Evolutionary conservation across 2,888 invertebrate species (phyloP).

Genomic region (Cataglyphis albicans): DNA sequence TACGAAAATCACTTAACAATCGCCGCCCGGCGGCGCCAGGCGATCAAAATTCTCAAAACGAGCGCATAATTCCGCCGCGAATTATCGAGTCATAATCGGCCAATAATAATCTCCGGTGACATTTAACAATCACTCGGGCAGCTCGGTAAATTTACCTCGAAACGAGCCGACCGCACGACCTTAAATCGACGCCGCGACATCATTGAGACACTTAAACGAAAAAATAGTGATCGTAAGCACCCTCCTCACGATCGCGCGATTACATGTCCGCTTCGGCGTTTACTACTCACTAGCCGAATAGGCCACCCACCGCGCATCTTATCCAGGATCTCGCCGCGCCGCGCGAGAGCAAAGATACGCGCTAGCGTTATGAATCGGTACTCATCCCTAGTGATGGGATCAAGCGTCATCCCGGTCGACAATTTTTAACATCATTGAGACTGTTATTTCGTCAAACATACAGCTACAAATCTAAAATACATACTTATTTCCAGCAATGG

Average conservation of each 20-base stretch:
- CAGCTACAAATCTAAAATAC: background rate
- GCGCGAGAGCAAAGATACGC: constrained; percentile 67
- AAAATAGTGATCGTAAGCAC: constrained; percentile 70
- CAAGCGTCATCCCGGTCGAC: constrained; percentile 27
- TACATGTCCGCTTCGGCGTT: constrained; percentile 77
- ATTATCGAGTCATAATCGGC: constrained; percentile 45
- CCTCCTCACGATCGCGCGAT: constrained; percentile 69
- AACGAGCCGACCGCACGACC: constrained; percentile 53
- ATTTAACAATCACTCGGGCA: constrained; percentile 55
- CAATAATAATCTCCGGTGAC: constrained; percentile 37
- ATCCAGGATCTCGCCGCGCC: constrained; percentile 83
- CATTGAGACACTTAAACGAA: constrained; percentile 65
- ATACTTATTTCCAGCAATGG: background rate
- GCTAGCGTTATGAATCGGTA: constrained; percentile 75
- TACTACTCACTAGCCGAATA: constrained; percentile 77
- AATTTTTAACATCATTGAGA: background rate
- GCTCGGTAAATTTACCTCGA: constrained; percentile 39
- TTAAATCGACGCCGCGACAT: constrained; percentile 35
- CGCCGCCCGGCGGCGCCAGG: constrained; percentile 23
- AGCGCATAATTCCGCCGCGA: constrained; percentile 38
- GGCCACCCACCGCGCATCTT: constrained; percentile 85
- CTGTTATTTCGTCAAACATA: background rate
- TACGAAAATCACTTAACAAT: constrained; percentile 42
- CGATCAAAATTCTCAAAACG: constrained; percentile 48
- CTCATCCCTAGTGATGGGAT: constrained; percentile 69